Evolutionary conservation across 53 echinoderm and acorn worm genomes (phyloP).

Genomic region (Arbacia lixula): DNA sequence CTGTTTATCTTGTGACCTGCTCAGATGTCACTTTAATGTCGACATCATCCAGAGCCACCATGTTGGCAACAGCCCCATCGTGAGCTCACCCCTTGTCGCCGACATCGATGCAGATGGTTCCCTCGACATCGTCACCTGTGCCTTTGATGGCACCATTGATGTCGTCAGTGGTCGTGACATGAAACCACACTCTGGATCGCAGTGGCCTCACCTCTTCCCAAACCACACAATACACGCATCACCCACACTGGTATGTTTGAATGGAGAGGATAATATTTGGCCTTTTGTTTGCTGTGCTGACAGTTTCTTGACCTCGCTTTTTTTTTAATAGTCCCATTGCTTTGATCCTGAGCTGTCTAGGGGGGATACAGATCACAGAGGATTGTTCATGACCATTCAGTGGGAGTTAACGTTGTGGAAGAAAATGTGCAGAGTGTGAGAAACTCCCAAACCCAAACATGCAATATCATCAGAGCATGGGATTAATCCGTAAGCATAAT

Average conservation of each 20-base stretch:
- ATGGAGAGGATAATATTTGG: not conserved
- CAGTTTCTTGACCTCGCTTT: too few relatives aligned
- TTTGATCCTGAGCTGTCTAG: too few relatives aligned
- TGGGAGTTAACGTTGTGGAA: too few relatives aligned
- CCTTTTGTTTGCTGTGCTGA: slow-evolving; percentile 18
- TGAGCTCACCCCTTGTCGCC: slow-evolving; percentile 70
- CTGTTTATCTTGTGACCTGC: too few relatives aligned
- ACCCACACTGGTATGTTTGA: slow-evolving; percentile 73
- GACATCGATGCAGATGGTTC: slow-evolving; percentile 74
- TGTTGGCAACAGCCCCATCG: slow-evolving; percentile 70
- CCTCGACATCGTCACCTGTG: slow-evolving; percentile 68
- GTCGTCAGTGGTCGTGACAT: slow-evolving; percentile 67
- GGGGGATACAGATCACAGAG: too few relatives aligned
- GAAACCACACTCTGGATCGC: slow-evolving; percentile 56
- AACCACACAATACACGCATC: slow-evolving; percentile 76
- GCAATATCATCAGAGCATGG: too few relatives aligned
- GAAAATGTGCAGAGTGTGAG: too few relatives aligned
- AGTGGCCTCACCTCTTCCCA: slow-evolving; percentile 74
- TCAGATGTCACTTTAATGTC: slow-evolving; percentile 79
- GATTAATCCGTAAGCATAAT: too few relatives aligned
- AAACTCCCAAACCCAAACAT: too few relatives aligned
- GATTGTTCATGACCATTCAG: too few relatives aligned
- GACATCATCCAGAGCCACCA: slow-evolving; percentile 73
- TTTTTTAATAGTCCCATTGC: too few relatives aligned
- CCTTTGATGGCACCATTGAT: slow-evolving; percentile 76